These are phyloP conservation scores for Scolanthus callimorphus DNA, from an alignment of 92 coral and sea anemone species.

Conservation along the genomic window DNA sequence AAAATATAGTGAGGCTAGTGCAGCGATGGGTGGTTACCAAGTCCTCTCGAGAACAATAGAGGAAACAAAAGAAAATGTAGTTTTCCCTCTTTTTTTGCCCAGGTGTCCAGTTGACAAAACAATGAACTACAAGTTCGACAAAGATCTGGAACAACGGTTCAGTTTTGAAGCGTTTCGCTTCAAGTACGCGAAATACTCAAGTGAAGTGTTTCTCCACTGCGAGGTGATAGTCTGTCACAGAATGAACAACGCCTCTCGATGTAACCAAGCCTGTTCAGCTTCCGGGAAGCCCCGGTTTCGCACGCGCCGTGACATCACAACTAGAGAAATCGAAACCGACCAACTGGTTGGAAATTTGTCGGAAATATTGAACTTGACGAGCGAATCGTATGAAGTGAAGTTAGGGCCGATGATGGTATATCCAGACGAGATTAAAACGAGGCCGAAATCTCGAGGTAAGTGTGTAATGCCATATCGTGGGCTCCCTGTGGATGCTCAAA, in stretches of 20 bases:
- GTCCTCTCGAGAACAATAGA: no score
- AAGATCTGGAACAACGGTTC: conserved; percentile 41
- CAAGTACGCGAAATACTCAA: conserved; percentile 10
- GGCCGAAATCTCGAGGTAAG: conserved; percentile 17
- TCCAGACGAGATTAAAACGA: conserved; percentile 11
- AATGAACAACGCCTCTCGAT: conserved; percentile 42
- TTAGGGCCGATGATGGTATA: conserved; percentile 34
- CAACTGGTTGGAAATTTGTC: conserved; percentile 13
- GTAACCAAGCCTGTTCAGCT: conserved; percentile 37
- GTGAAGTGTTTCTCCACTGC: conserved; percentile 61
- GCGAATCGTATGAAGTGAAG: conserved; percentile 20
- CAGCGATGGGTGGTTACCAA: no score
- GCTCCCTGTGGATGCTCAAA: no score
- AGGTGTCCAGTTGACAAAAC: conserved; percentile 49
- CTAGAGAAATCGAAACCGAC: conserved; percentile 11
- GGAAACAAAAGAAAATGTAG: no score
- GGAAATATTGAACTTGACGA: conserved; percentile 13
- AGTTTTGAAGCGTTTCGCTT: conserved; percentile 56
- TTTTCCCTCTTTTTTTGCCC: neutral
- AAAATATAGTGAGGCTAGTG: no score
- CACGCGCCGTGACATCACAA: conserved; percentile 28
- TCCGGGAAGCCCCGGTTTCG: conserved; percentile 24
- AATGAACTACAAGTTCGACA: conserved; percentile 51
- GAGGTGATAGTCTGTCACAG: conserved; percentile 48
- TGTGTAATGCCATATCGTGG: no score